Conservation (phyloP, 2,113 vertebrate species). For the Alces alces region DNA sequence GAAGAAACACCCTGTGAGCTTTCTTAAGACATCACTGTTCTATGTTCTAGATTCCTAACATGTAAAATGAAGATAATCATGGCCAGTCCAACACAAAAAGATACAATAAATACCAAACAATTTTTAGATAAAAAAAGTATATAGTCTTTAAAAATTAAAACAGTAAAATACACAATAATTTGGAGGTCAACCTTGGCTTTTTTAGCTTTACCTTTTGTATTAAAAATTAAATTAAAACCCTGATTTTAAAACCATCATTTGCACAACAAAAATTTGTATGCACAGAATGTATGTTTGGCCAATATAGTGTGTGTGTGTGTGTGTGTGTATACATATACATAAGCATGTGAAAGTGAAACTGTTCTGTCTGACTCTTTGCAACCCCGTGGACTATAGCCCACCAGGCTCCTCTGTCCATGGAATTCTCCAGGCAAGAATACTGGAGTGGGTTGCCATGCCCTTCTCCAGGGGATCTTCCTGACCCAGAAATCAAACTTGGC, state of each 20-base stretch:
- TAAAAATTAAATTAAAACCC: background rate
- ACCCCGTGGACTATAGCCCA: background rate
- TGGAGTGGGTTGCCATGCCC: background rate
- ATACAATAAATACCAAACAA: background rate
- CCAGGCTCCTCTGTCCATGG: background rate
- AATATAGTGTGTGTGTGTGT: background rate
- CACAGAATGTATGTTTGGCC: background rate
- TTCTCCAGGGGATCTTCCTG: background rate
- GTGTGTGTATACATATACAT: background rate
- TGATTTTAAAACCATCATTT: background rate
- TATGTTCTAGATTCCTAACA: background rate
- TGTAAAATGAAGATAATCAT: background rate
- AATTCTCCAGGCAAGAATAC: background rate
- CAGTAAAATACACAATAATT: background rate
- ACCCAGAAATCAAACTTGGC: rapidly evolving
- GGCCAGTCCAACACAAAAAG: background rate
- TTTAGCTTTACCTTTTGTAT: background rate
- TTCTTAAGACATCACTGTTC: background rate
- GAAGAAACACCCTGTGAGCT: background rate
- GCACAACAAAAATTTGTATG: background rate
- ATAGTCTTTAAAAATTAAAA: background rate
- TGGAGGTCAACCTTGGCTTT: background rate
- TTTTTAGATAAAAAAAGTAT: background rate
- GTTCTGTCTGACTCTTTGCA: background rate
- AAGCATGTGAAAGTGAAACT: background rate